phyloP scores from a whole-genome alignment of 2,888 invertebrate species.

The Eupithecia centaureata region DNA sequence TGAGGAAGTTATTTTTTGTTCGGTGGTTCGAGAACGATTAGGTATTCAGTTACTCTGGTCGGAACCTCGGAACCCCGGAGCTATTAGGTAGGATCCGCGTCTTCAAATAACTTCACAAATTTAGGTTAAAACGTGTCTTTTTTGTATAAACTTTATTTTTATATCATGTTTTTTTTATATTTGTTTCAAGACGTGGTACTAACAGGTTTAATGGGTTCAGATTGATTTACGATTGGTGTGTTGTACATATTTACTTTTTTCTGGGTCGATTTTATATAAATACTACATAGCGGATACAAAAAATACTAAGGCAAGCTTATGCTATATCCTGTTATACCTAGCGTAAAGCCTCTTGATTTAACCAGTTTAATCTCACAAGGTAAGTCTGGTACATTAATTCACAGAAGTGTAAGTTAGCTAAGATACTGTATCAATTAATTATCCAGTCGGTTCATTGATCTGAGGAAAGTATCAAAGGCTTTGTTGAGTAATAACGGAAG shows the following conservation, averaged over 20 bases:
- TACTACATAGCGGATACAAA: too few relatives aligned
- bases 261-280: too few relatives aligned
- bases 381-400: not conserved
- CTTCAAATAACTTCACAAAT: too few relatives aligned
- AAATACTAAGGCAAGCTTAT: too few relatives aligned
- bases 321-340: not conserved
- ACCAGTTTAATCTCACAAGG: conserved; percentile 2
- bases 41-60: conserved; percentile 8
- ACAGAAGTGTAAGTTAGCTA: not conserved
- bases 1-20: conserved; percentile 12
- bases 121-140: too few relatives aligned
- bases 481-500: conserved; percentile 13
- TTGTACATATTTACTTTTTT: too few relatives aligned
- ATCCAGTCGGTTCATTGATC: conserved; percentile 23
- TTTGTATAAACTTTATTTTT: too few relatives aligned
- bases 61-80: not conserved
- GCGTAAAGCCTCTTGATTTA: not conserved
- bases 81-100: too few relatives aligned
- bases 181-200: too few relatives aligned
- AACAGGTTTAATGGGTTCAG: too few relatives aligned
- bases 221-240: too few relatives aligned
- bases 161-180: too few relatives aligned
- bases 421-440: conserved; percentile 17
- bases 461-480: conserved; percentile 22
- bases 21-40: conserved; percentile 6